Conservation (phyloP, 2,113 vertebrate species). For the Glaucomys volans region DNA sequence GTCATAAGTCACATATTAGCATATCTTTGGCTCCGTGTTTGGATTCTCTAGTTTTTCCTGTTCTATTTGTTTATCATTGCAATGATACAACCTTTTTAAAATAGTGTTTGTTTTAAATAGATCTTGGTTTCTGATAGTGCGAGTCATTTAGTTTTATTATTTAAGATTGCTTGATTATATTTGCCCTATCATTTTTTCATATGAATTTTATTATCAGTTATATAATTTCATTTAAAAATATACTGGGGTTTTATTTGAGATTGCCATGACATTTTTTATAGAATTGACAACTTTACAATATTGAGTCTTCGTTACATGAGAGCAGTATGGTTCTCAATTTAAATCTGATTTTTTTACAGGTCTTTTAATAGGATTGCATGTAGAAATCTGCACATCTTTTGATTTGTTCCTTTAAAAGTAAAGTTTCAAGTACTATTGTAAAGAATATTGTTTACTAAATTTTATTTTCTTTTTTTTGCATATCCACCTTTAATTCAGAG, state of each 20-base stretch:
- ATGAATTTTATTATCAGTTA: background rate
- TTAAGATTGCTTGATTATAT: background rate
- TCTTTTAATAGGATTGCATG: background rate
- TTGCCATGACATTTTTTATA: background rate
- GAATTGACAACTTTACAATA: background rate
- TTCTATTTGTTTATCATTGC: background rate
- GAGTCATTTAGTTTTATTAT: background rate
- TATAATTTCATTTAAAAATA: background rate
- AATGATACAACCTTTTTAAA: background rate
- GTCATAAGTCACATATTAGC: background rate
- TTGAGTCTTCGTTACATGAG: background rate
- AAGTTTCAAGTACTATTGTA: background rate
- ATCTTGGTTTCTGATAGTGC: background rate
- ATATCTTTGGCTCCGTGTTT: background rate
- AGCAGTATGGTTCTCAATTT: background rate
- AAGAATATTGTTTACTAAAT: background rate
- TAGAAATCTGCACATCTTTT: background rate
- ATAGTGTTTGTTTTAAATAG: background rate
- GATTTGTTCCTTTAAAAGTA: background rate
- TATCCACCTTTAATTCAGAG: background rate
- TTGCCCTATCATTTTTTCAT: background rate
- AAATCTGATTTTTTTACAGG: background rate
- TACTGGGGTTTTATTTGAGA: background rate
- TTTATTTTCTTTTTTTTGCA: background rate
- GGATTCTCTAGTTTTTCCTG: background rate